A percentile compares a stretch with the other conserved stretches of the same genome.
Evolutionary conservation across 2,888 invertebrate genomes (phyloP).

Genomic region (Torymus auratus): DNA sequence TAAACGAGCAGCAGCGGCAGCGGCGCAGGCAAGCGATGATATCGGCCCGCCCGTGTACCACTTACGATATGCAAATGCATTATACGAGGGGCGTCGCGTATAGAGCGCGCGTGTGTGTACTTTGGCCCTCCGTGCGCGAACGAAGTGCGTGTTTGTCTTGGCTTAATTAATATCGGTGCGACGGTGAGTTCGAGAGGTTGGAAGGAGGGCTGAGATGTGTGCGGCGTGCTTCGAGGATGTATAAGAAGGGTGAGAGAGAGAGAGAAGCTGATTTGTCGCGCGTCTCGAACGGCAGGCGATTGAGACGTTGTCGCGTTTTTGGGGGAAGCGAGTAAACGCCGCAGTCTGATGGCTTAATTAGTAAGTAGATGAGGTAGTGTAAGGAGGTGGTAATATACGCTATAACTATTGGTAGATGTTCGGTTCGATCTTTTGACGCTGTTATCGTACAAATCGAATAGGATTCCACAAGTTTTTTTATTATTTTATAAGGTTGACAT

Average conservation of each 20-base stretch:
- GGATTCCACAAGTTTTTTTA: too few species aligned
- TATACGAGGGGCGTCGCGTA: neutral
- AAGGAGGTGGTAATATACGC: too few species aligned
- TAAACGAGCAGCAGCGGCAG: slow-evolving; percentile 29
- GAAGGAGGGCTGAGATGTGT: too few species aligned
- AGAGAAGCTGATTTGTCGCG: neutral
- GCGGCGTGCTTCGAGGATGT: slow-evolving; percentile 5
- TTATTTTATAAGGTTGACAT: too few species aligned
- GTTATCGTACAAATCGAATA: too few species aligned
- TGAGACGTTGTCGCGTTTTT: slow-evolving; percentile 17
- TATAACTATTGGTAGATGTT: too few species aligned
- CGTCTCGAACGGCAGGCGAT: neutral
- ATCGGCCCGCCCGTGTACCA: slow-evolving; percentile 73
- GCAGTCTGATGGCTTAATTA: too few species aligned
- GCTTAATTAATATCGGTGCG: slow-evolving; percentile 69
- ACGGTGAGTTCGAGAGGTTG: too few species aligned
- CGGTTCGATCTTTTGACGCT: too few species aligned
- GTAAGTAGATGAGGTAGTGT: too few species aligned
- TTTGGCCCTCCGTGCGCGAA: slow-evolving; percentile 45
- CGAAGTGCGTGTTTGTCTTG: slow-evolving; percentile 62
- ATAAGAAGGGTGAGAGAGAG: neutral
- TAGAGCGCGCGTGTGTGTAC: slow-evolving; percentile 33
- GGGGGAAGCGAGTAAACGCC: neutral
- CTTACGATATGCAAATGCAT: slow-evolving; percentile 76
- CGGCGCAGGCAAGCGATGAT: slow-evolving; percentile 65